These are phyloP conservation scores for Pseudomugil tenellus DNA, from an alignment of 2,797 vertebrate genomes.

Conservation along the genomic window DNA sequence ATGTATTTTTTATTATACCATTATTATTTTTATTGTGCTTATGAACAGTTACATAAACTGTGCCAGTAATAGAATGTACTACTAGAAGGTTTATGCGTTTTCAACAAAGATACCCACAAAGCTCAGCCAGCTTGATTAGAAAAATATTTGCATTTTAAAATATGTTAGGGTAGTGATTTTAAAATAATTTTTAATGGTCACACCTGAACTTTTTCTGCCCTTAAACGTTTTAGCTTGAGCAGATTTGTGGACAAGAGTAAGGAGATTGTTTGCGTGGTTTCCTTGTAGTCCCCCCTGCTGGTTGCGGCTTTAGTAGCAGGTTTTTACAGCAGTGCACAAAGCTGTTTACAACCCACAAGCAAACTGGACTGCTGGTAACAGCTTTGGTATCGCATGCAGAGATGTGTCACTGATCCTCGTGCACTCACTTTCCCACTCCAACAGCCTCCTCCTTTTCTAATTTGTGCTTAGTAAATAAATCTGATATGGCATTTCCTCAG, in stretches of 20 bases:
- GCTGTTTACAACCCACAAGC: slow-evolving; percentile 85
- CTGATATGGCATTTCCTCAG: slow-evolving; percentile 65
- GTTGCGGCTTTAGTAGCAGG: slow-evolving; percentile 81
- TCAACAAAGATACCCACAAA: no score
- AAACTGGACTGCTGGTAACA: slow-evolving; percentile 85
- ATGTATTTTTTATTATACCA: no score
- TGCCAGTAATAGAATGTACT: no score
- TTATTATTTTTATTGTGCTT: no score
- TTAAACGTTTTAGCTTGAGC: neutral
- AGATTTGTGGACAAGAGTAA: neutral
- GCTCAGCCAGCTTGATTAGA: no score
- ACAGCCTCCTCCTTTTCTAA: slow-evolving; percentile 37
- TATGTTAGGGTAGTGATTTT: no score
- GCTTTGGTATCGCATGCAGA: neutral
- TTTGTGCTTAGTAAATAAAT: slow-evolving; percentile 75
- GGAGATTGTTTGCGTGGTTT: neutral
- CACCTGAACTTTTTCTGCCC: slow-evolving; percentile 61
- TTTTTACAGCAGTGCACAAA: slow-evolving; percentile 86
- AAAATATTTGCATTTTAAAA: no score
- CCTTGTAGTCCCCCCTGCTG: neutral
- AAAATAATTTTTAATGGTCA: neutral
- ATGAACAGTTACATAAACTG: no score
- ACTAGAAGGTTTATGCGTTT: no score
- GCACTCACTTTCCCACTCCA: slow-evolving; percentile 19
- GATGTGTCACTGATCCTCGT: slow-evolving; percentile 12